Base-by-base conservation (phyloP, 2,888 invertebrate genomes). In the Lacanobia wlatinum region DNA sequence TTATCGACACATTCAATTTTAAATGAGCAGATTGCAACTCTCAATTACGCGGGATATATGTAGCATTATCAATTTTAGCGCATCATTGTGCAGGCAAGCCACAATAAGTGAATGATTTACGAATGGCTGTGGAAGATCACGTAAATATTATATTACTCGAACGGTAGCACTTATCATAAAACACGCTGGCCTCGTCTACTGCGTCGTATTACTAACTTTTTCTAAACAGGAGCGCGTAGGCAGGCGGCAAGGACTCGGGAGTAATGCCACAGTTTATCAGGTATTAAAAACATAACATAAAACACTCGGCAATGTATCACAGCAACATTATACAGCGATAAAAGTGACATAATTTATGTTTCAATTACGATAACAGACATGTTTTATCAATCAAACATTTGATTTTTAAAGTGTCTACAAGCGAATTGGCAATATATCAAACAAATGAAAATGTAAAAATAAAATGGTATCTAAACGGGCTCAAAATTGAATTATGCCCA, bases 211-310 rank as follows among this genome's bases (percentile, higher is more conserved):
- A 70, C 72, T 65, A 68, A 53, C 56, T 77, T 84, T 78, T 81
- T 78, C 77, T 87, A 68, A 80, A 83, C 75, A 75, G 66, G 70
- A 69, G 43, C 60, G 76, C 76, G 84, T 85, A 83, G 85, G 84
- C 23, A 69, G 68, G 52, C 43, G 43, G 66, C 68, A 73, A 81
- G 76, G 75, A 81, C 71, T 64, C 56, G 43, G 48, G 38, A 53
- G 60, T 76, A 69, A 68, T 48, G 64, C 63, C 62, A 50, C 46
- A 71, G 52, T 77, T 52, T 76, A 60, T 61, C 12, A 56, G 55
- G 34, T 61, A 75, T 71, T 76, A 65, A 72, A 78, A 80, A 71
- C 28, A 74, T 34, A 62, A 73, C 43, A 73, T 46, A 60, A 59
- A 58, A 70, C 38, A 61, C 60, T 55, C 52, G 21, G 8, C 65